Base-by-base conservation (phyloP, 2,113 vertebrate species). In the Sinocyclocheilus maitianheensis region DNA sequence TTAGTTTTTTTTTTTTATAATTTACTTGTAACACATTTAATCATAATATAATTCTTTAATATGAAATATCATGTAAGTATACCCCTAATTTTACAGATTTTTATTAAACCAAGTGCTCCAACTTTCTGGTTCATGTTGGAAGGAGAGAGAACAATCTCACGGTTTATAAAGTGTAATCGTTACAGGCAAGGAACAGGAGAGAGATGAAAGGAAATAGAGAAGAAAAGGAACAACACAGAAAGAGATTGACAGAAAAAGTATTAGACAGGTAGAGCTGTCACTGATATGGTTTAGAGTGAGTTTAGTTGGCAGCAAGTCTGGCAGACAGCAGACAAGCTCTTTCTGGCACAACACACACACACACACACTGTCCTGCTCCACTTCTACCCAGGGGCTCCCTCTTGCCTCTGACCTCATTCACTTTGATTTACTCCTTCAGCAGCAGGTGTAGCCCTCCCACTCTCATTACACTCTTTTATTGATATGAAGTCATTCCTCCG, bases 401-500 rank as follows among this genome's bases (percentile, higher is more conserved):
- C 43, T 84, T 84, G 58, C 85, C 77, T 85, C 85, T 89, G 83
- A 87, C 67, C 85, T 91, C 87, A 75, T 22, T 76, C 46, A 78
- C 84, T 91, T 92, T 94, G 93, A 94, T 95, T 94, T 94, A 95
- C 93, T 93, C 92, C 91, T 92, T 90, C 87, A 86, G 84, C 83
- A 90, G 76, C 90, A 86, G 92, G 92, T 24, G 88, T 92, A 90
- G 89, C 91, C 88, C 63, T 16, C 85, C 85, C 90, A 91, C 90
- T 84, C 83, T 84, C 79, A 88, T 91, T 89, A 90, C 92, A 89
- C 91, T 90, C 86, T 92, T 94, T 93, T 94, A 94, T 94, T 94
- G 93, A 94, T 91, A 94, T 95, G 93, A 95, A 94, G 93, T 94
- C 94, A 94, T 95, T 91, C 89, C 92, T 84, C 24, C 63, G 43